Evolutionary conservation across 1,140 invertebrate species (phyloP).

Genomic region (Ganaspis sp.): DNA sequence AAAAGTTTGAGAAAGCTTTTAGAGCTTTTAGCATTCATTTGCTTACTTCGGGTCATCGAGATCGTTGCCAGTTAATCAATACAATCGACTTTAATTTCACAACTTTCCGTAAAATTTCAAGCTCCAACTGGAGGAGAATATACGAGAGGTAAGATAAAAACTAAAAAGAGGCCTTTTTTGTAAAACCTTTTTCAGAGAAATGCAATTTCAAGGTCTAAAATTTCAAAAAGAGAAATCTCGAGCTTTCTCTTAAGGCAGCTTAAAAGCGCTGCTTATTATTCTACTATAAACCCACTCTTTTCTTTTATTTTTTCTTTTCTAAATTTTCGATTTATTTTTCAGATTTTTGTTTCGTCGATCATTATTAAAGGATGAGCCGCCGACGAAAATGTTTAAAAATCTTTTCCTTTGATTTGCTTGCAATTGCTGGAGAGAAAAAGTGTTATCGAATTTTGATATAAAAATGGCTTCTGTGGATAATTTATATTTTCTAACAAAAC

Average conservation of each 20-base stretch:
- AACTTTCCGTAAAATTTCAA: slow-evolving; percentile 55
- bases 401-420: background rate
- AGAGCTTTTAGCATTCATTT: background rate
- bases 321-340: too few species aligned
- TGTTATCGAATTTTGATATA: background rate
- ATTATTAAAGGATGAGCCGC: too few species aligned
- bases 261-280: too few species aligned
- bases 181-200: slow-evolving; percentile 21
- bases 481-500: background rate
- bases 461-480: too few species aligned
- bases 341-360: too few species aligned
- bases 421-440: background rate
- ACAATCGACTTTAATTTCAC: slow-evolving; percentile 44
- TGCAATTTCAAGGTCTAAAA: background rate
- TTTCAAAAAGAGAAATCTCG: background rate
- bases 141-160: slow-evolving; percentile 61
- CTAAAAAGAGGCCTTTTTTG: background rate
- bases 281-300: too few species aligned
- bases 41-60: background rate
- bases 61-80: background rate
- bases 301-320: too few species aligned
- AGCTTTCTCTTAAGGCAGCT: background rate
- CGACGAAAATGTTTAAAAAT: background rate
- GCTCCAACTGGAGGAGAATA: slow-evolving; percentile 61
- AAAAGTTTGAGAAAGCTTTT: background rate